These are phyloP conservation scores for Lapara coniferarum DNA, from an alignment of 2,888 invertebrate genomes.

Conservation along the genomic window DNA sequence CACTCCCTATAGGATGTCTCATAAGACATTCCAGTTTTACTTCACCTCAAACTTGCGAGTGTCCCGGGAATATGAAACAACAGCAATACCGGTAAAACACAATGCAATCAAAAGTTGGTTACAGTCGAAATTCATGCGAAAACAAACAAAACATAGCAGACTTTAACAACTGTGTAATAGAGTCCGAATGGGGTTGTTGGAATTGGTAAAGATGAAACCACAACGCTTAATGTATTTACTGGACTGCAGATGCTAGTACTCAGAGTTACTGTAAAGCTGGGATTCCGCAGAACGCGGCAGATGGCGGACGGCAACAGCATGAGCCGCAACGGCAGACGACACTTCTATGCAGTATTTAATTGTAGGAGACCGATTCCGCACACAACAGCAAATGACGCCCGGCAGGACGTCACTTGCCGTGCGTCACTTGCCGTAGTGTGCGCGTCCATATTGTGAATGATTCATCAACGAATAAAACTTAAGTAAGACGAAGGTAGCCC, in stretches of 20 bases:
- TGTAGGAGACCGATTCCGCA: too few relatives aligned
- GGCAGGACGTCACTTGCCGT: too few relatives aligned
- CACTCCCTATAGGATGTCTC: slow-evolving; percentile 5
- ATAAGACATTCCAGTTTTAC: neutral
- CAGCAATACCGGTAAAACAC: neutral
- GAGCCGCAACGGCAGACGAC: too few relatives aligned
- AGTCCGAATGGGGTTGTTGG: neutral
- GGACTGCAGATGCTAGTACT: neutral
- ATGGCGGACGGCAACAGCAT: too few relatives aligned
- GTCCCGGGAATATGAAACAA: neutral
- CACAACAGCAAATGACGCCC: too few relatives aligned
- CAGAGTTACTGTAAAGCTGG: too few relatives aligned
- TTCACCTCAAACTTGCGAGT: slow-evolving; percentile 10
- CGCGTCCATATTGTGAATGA: too few relatives aligned
- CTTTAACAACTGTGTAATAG: neutral
- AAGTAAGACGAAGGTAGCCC: neutral
- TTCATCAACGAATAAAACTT: slow-evolving; percentile 20
- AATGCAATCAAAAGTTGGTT: slow-evolving; percentile 1
- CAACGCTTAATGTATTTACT: neutral
- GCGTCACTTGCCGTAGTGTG: too few relatives aligned
- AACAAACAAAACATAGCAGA: neutral
- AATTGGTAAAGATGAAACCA: neutral
- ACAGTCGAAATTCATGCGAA: neutral
- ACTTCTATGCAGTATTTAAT: too few relatives aligned
- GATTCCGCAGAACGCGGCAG: too few relatives aligned